Evolutionary conservation across 2,113 vertebrate genomes (phyloP).

Genomic region (Prunella himalayana): DNA sequence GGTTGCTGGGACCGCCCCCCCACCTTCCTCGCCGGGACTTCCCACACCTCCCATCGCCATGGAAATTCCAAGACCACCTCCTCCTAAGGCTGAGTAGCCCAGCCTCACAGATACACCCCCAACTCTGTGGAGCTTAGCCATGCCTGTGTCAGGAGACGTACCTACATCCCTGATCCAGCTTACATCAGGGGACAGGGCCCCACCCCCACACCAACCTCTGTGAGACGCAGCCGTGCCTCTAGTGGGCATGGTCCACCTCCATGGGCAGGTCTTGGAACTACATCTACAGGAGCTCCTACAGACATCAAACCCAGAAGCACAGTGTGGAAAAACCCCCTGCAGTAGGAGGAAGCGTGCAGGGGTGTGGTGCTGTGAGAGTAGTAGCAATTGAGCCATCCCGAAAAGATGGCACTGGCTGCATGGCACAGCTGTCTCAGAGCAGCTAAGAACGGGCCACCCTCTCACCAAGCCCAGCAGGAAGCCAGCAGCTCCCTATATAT

Average conservation of each 20-base stretch:
- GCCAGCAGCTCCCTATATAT: not conserved
- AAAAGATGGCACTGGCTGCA: not conserved
- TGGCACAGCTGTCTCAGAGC: not conserved
- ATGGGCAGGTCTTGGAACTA: not conserved
- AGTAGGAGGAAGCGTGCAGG: not conserved
- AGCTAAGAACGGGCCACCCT: not conserved
- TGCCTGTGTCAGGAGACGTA: not conserved
- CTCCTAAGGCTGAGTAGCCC: not conserved
- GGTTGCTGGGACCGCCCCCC: not conserved
- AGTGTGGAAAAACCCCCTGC: not conserved
- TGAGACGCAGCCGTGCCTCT: not conserved
- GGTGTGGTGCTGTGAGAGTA: not conserved
- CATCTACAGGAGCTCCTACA: not conserved
- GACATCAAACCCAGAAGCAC: not conserved
- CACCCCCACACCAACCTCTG: not conserved
- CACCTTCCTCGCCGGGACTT: accelerated
- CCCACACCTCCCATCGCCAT: not conserved
- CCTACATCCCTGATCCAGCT: not conserved
- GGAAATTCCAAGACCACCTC: not conserved
- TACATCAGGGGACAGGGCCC: not conserved
- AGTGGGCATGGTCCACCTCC: not conserved
- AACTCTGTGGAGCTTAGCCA: not conserved
- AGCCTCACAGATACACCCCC: not conserved
- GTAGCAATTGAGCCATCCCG: not conserved
- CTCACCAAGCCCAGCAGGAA: not conserved